Evolutionary conservation across 2,113 vertebrate species (phyloP), one percentile per base, ranked within the genome.

Genomic region (Odobenus rosmarus): DNA sequence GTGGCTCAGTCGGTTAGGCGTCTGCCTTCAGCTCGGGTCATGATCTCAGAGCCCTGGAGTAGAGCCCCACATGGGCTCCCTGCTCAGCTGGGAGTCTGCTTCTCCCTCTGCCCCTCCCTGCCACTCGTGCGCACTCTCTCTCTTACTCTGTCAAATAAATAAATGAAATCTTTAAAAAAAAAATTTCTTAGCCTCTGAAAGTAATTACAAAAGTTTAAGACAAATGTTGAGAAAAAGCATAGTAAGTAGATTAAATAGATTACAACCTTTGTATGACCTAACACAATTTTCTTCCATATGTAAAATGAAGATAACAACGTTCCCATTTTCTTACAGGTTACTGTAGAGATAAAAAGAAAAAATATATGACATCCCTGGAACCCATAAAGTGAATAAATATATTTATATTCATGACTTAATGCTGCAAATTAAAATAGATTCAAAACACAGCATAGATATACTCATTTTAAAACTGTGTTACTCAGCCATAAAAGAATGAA

Each of bases 241-340:
- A 5, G 26, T 1, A 74, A 33, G 59, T 49, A 76, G 9, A 91
- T 55, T 81, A 91, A 87, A 90, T 55, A 36, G 2, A 92, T 55
- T 26, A 23, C 13, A 90, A 76, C 42, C 18, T 90, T n/a, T 81
- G 49, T 72, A 39, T 28, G 11, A 91, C n/a, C 79, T 84, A 77
- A 82, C 33, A 86, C 4, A 74, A 69, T 57, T 26, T 55, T 64
- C 24, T 88, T 86, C 24, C n/a, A 90, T n/a, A 61, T 69, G 59
- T 55, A 39, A 94, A 90, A 87, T 51, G 57, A 97, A 92, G 46
- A 51, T 71, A 95, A 39, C 21, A 79, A 72, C 14, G 64, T 80
- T 72, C 55, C 42, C 91, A 88, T 80, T n/a, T 90, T 86, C 31
- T 92, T 93, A 93, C 14, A 91, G 39, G 33, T 64, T 86, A 94